Evolutionary conservation across 2,797 vertebrate genomes (phyloP), one percentile per base, ranked within the genome.

Genomic region (Acomys russatus): DNA sequence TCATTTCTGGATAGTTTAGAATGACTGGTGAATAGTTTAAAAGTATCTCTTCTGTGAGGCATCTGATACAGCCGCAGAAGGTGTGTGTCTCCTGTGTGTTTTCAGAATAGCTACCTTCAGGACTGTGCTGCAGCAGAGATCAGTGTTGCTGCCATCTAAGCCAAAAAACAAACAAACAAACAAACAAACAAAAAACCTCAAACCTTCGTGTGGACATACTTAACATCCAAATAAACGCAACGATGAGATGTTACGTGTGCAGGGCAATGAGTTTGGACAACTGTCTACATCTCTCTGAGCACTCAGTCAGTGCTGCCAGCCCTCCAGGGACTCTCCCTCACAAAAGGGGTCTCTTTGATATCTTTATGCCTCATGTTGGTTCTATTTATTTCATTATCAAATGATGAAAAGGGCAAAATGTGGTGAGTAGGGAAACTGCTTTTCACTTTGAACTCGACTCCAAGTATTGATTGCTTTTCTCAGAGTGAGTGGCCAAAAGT

Each of bases 331-430:
- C 79, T 87, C 73, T 20, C 68, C 14, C 61, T 38, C 35, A 61
- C 17, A 78, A 79, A 80, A 94, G 74, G 51, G 51, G 38, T 91
- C 70, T 54, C 63, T 83, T 87, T 56, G 78, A 33, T 73, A 44
- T 56, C 83, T 84, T 66, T 14, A 3, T 94, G 82, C 25, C 70
- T 95, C 2, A 20, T 85, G 64, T 74, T 82, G 80, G 18, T 56
- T 88, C 25, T 93, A 83, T 92, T 86, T 38, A 56, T 84, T 76
- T 74, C 71, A 59, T 83, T 86, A 74, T 95, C 91, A 96, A 77
- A 64, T 14, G 78, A 80, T 49, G 79, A n/a, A 92, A 90, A 78
- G 63, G 61, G 64, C 66, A 51, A 74, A 63, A 18, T 64, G 77
- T 64, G 33, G 59, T n/a, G 51, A 90, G 64, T 33, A 88, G 91